A percentile compares a stretch with the other conserved stretches of the same genome.
These are phyloP conservation scores for Tribolium madens DNA, from an alignment of 1,140 invertebrate genomes.

Conservation along the genomic window DNA sequence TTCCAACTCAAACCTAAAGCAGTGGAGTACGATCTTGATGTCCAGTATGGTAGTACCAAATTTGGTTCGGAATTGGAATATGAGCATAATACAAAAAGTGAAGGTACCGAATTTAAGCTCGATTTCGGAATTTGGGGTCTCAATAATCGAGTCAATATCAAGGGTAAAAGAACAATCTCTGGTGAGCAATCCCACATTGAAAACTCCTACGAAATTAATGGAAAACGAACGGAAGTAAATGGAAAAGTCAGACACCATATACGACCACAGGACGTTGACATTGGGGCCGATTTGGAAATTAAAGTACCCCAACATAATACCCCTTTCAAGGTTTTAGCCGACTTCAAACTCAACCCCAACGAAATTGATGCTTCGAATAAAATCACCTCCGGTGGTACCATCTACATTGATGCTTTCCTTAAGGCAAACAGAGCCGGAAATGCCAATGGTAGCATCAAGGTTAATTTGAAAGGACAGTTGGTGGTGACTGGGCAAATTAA, in stretches of 20 bases:
- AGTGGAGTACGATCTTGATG: slow-evolving; percentile 67
- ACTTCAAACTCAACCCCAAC: slow-evolving; percentile 67
- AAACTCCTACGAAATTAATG: slow-evolving; percentile 72
- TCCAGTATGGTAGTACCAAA: slow-evolving; percentile 70
- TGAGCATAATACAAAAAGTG: slow-evolving; percentile 68
- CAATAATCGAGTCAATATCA: slow-evolving; percentile 71
- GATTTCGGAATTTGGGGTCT: slow-evolving; percentile 70
- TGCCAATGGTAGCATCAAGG: slow-evolving; percentile 65
- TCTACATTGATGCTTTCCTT: slow-evolving; percentile 69
- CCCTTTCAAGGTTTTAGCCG: slow-evolving; percentile 70
- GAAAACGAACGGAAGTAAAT: slow-evolving; percentile 73
- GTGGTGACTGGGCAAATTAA: slow-evolving; percentile 70
- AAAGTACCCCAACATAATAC: slow-evolving; percentile 68
- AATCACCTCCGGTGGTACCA: slow-evolving; percentile 66
- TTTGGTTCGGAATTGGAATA: slow-evolving; percentile 70
- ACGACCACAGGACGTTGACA: slow-evolving; percentile 69
- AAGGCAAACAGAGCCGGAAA: slow-evolving; percentile 66
- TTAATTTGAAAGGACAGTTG: slow-evolving; percentile 70
- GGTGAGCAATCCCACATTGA: slow-evolving; percentile 73
- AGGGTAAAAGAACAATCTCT: slow-evolving; percentile 69
- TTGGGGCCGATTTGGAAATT: slow-evolving; percentile 68
- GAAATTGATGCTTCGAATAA: slow-evolving; percentile 69
- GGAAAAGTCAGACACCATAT: slow-evolving; percentile 70
- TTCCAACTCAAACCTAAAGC: slow-evolving; percentile 69
- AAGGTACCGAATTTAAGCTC: slow-evolving; percentile 71